Base-by-base conservation (phyloP, 2,113 vertebrate species). In the Telmatochromis sp. region DNA sequence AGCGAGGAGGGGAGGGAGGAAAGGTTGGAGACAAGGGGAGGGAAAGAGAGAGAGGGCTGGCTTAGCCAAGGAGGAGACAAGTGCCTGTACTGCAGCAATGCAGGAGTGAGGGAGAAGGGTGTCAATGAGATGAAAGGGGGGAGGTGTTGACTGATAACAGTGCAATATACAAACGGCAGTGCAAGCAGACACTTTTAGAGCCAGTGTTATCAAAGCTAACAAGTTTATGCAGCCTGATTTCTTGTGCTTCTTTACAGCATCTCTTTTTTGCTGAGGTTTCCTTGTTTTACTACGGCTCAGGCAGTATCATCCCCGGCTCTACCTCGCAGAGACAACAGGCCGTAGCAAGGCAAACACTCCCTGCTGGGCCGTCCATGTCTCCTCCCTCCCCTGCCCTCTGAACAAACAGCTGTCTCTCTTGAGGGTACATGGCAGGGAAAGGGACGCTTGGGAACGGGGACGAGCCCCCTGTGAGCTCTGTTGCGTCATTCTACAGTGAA, bases 21-120 rank as follows among this genome's bases (percentile, higher is more conserved):
- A 37, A 51, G 42, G 58, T 83, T 49, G 68, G 45, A 19, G 31
- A 40, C 68, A 26, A 45, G 21, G 73, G 81, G 57, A 53, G 82
- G 35, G 73, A 81, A 37, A 37, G 33, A 65, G 60, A 65, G 85
- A 21, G 82, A 54, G 51, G 5, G 40, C 70, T 53, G 47, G 85
- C 57, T 60, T 78, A 31, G 84, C 81, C 85, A 81, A 89, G 89
- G 31, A 79, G 75, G 82, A 88, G 87, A 90, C 81, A 81, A 91
- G 88, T 80, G 87, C 33, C 84, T 82, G 68, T 92, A 86, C 91
- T 94, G 94, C 93, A 93, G 92, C 90, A 94, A 89, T 94, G 92
- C 86, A 93, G 92, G 47, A 83, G 85, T 3, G 17, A 81, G 42
- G 37, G 57, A 81, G 90, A 65, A 35, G 28, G 86, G 84, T 84